These are phyloP conservation scores for Gymnoscelis rufifasciata DNA, from an alignment of 2,888 invertebrate genomes.

Conservation along the genomic window DNA sequence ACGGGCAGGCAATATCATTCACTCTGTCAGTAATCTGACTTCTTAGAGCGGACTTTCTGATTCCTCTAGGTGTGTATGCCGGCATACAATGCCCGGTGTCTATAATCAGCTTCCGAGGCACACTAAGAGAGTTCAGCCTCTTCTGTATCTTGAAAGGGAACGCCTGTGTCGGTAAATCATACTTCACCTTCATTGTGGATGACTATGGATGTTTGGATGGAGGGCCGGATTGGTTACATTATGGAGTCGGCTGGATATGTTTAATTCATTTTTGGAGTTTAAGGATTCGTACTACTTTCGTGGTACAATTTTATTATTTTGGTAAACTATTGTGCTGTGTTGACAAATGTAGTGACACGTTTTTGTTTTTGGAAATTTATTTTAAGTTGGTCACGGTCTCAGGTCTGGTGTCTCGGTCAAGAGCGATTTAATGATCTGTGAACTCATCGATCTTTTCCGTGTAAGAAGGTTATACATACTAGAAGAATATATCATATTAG, in stretches of 20 bases:
- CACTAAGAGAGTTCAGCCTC: conserved; percentile 51
- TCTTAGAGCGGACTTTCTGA: conserved; percentile 51
- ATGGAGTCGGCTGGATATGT: conserved; percentile 20
- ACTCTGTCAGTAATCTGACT: conserved; percentile 46
- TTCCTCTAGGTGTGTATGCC: conserved; percentile 40
- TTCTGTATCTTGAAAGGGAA: conserved; percentile 53
- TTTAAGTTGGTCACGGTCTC: conserved; percentile 3
- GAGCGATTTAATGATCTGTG: too few species aligned
- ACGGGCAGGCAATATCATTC: conserved; percentile 60
- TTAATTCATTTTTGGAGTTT: conserved; percentile 31
- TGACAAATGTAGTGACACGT: conserved; percentile 16
- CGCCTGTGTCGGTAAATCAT: conserved; percentile 45
- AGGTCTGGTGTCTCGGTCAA: too few species aligned
- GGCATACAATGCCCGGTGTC: conserved; percentile 55
- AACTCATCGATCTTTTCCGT: too few species aligned
- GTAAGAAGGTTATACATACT: too few species aligned
- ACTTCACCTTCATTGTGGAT: conserved; percentile 49
- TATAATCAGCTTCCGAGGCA: conserved; percentile 44
- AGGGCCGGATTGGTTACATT: conserved; percentile 23
- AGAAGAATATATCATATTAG: too few species aligned
- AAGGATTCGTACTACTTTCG: too few species aligned
- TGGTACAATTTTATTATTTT: too few species aligned
- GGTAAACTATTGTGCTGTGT: not conserved
- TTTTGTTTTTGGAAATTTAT: conserved; percentile 4
- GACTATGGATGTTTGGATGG: conserved; percentile 34